Evolutionary conservation across 2,113 vertebrate genomes (phyloP).

Genomic region (Mormyrus lacerda): DNA sequence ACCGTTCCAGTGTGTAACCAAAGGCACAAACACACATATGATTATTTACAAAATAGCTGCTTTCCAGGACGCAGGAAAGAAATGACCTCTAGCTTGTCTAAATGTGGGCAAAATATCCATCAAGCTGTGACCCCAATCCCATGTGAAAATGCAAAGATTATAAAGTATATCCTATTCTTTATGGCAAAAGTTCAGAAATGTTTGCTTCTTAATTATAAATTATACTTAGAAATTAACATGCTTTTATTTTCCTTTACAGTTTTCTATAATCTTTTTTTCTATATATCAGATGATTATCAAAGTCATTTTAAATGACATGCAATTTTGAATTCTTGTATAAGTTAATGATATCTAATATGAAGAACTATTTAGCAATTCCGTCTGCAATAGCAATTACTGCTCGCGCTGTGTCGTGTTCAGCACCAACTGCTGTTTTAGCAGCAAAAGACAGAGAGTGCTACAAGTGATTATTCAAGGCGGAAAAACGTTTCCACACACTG

Average conservation of each 20-base stretch:
- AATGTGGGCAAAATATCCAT: not conserved
- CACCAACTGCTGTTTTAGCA: not conserved
- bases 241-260: not conserved
- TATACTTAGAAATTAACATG: not conserved
- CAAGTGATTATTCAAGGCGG: not conserved
- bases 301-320: not conserved
- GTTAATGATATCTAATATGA: not conserved
- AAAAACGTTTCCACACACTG: not conserved
- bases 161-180: not conserved
- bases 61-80: not conserved
- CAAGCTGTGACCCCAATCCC: not conserved
- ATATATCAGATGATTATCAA: not conserved
- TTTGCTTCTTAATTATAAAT: not conserved
- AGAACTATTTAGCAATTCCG: not conserved
- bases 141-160: not conserved
- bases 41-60: not conserved
- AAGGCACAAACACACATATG: not conserved
- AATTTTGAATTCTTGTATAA: slow-evolving; percentile 1
- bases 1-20: not conserved
- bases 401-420: not conserved
- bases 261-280: slow-evolving; percentile 7
- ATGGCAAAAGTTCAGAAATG: not conserved
- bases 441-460: not conserved
- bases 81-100: not conserved
- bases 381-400: not conserved